Conservation (phyloP, 2,888 invertebrate species). For the Agonopterix arenella region DNA sequence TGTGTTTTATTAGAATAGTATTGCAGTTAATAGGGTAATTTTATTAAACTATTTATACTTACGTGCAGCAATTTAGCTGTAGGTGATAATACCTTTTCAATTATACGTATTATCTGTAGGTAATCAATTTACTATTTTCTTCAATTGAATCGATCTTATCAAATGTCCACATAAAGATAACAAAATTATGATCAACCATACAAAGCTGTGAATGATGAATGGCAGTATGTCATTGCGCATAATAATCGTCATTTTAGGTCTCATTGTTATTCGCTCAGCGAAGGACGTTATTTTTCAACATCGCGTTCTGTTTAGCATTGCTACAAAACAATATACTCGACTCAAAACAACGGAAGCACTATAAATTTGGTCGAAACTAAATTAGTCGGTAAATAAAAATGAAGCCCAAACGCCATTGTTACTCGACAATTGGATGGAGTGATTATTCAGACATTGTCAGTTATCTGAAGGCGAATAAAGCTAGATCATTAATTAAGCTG, state of each 20-base stretch:
- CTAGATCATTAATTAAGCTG: slow-evolving; percentile 51
- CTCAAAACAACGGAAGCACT: not conserved
- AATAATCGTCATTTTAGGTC: slow-evolving; percentile 10
- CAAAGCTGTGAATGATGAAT: slow-evolving; percentile 1
- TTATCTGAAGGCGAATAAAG: slow-evolving; percentile 33
- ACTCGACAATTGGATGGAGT: slow-evolving; percentile 4
- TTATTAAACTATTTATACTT: not conserved
- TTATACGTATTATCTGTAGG: too few relatives aligned
- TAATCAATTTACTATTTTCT: too few relatives aligned
- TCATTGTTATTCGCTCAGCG: slow-evolving; percentile 40
- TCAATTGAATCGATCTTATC: too few relatives aligned
- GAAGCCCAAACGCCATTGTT: slow-evolving; percentile 30
- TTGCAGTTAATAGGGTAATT: too few relatives aligned
- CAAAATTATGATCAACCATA: slow-evolving; percentile 1
- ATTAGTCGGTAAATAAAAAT: slow-evolving; percentile 7
- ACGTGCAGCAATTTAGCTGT: not conserved
- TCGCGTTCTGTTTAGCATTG: slow-evolving; percentile 19
- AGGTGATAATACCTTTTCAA: too few relatives aligned
- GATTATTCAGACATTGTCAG: slow-evolving; percentile 31
- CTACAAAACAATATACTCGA: slow-evolving; percentile 3
- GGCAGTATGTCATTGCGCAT: not conserved
- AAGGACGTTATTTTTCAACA: slow-evolving; percentile 43
- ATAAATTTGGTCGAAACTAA: not conserved
- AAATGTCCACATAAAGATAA: too few relatives aligned
- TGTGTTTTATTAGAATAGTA: not conserved